Base-by-base conservation (phyloP, 2,113 vertebrate genomes). In the Lepus europaeus region DNA sequence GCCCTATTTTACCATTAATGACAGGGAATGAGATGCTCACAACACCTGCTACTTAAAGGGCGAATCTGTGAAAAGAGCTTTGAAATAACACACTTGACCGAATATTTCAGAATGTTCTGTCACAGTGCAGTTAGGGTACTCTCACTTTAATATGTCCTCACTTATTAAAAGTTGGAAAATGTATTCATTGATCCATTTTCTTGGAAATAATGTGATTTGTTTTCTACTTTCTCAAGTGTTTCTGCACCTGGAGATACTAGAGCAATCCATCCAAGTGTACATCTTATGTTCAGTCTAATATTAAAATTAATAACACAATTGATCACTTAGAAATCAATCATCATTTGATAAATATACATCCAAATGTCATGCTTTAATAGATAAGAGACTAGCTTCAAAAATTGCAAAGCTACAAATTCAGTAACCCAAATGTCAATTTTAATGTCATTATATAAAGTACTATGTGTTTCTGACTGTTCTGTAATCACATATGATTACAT, bases 1-100 rank as follows among this genome's bases (percentile, higher is more conserved):
- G 83, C 45, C 29, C 31, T 97, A 90, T 36, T 94, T 95, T 89
- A 25, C 27, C 22, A 19, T 87, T 36, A 74, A 87, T 97, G 83
- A 96, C 87, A 96, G 59, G 22, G 59, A 85, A 93, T 89, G 4
- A 93, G 89, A 90, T 69, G 39, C 36, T 91, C 25, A 85, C 90
- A 20, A 16, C 22, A 63, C 6, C 90, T 81, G 4, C 33, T 25
- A 7, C 27, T 63, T 14, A 36, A 87, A 68, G 29, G 49, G 33
- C 25, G 19, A 29, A 73, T 91, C 9, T 72, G 76, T 61, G 53
- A 89, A 89, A 11, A 94, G 25, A 89, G 19, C 16, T 82, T 29
- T 90, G 85, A 92, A 87, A 84, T 88, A 51, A 95, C 87, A 49
- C 49, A 69, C 68, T 76, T 63, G 9, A 56, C 45, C 23, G 69